phyloP scores from a whole-genome alignment of 2,113 vertebrate species.

The Amphiprion ocellaris region DNA sequence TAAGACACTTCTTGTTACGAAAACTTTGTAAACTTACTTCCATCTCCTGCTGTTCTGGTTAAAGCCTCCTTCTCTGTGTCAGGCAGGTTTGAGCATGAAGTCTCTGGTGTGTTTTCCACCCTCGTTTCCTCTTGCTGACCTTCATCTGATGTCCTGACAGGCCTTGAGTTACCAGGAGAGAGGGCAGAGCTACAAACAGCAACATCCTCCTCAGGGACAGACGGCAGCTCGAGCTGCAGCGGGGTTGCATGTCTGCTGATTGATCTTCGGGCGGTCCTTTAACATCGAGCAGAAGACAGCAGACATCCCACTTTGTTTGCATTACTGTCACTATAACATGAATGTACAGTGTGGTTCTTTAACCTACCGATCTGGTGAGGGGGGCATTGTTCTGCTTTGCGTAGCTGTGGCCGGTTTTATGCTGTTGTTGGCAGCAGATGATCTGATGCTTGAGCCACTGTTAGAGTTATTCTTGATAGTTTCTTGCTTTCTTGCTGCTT shows the following conservation, averaged over 20 bases:
- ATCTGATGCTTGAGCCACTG: conserved; percentile 19
- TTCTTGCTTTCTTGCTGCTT: conserved; percentile 26
- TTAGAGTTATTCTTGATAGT: conserved; percentile 48
- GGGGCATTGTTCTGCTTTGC: conserved; percentile 49
- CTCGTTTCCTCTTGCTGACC: conserved; percentile 73
- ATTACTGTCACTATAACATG: not conserved
- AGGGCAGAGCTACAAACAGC: conserved; percentile 73
- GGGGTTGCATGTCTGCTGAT: conserved; percentile 85
- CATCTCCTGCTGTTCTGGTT: conserved; percentile 30
- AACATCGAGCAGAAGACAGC: conserved; percentile 18
- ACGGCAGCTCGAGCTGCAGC: conserved; percentile 84
- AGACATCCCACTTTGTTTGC: conserved; percentile 11
- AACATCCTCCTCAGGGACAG: conserved; percentile 81
- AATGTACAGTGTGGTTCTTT: not conserved
- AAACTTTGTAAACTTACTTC: conserved; percentile 47
- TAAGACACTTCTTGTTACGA: not conserved
- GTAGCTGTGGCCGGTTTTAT: conserved; percentile 25
- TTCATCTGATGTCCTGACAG: conserved; percentile 82
- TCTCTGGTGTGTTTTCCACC: conserved; percentile 45
- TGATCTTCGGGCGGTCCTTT: conserved; percentile 82
- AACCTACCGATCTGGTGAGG: conserved; percentile 68
- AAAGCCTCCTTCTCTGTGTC: not conserved
- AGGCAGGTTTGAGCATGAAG: conserved; percentile 22
- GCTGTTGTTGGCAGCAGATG: conserved; percentile 4
- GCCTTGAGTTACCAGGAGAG: conserved; percentile 89